phyloP scores from a whole-genome alignment of 1,140 invertebrate genomes.

The Dendrolimus punctatus region DNA sequence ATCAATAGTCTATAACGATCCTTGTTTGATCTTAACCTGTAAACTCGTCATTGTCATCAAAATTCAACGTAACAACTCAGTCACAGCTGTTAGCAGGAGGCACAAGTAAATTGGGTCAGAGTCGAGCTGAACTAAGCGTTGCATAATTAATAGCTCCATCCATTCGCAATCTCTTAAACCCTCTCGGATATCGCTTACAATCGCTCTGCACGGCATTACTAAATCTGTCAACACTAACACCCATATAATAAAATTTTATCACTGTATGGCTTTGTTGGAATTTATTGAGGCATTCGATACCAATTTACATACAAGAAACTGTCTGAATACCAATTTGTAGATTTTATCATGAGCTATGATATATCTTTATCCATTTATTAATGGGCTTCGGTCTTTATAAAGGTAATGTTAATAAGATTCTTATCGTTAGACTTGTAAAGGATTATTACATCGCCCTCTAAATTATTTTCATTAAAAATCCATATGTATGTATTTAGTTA shows the following conservation, averaged over 20 bases:
- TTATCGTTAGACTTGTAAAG: too few species aligned
- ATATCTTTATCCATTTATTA: too few species aligned
- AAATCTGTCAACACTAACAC: slow-evolving; percentile 12
- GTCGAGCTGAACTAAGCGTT: slow-evolving; percentile 30
- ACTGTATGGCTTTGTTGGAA: not conserved
- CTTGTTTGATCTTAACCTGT: slow-evolving; percentile 2
- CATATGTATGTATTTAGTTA: too few species aligned
- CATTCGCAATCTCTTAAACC: slow-evolving; percentile 25
- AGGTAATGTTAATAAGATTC: too few species aligned
- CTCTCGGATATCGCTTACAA: slow-evolving; percentile 22
- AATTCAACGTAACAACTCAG: slow-evolving; percentile 13
- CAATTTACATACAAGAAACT: too few species aligned
- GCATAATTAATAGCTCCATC: slow-evolving; percentile 42
- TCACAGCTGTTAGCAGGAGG: slow-evolving; percentile 23
- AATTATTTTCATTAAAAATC: too few species aligned
- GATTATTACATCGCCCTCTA: too few species aligned
- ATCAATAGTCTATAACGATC: too few species aligned
- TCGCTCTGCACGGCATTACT: slow-evolving; percentile 11
- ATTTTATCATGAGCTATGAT: too few species aligned
- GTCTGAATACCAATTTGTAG: too few species aligned
- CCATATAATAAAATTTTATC: not conserved
- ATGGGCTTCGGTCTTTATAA: too few species aligned
- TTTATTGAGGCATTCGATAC: not conserved
- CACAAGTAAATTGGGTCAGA: slow-evolving; percentile 32
- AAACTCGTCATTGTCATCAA: slow-evolving; percentile 12